Evolutionary conservation across 2,888 invertebrate species (phyloP).

Genomic region (Phaonia tiefii): DNA sequence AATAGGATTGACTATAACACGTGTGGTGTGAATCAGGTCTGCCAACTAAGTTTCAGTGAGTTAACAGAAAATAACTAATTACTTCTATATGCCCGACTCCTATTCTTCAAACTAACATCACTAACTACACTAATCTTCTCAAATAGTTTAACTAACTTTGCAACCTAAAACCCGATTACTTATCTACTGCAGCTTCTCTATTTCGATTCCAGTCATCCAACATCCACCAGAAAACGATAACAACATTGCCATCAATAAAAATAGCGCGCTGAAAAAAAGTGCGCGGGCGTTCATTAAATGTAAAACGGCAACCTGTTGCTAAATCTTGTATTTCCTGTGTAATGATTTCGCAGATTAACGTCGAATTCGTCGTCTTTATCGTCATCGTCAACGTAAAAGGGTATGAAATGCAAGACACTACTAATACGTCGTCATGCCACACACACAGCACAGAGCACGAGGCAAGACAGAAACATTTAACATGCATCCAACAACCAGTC

Average conservation of each 20-base stretch:
- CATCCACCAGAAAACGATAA: background rate
- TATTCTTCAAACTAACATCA: too few relatives aligned
- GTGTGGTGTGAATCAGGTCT: too few relatives aligned
- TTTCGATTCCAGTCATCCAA: background rate
- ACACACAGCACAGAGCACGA: background rate
- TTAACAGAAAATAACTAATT: too few relatives aligned
- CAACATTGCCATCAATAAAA: slow-evolving; percentile 54
- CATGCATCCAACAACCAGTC: slow-evolving; percentile 22
- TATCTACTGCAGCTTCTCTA: slow-evolving; percentile 12
- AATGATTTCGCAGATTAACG: slow-evolving; percentile 45
- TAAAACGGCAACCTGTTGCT: slow-evolving; percentile 65
- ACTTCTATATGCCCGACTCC: too few relatives aligned
- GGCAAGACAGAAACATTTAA: too few relatives aligned
- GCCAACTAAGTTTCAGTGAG: too few relatives aligned
- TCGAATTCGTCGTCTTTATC: too few relatives aligned
- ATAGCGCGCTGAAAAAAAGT: slow-evolving; percentile 16
- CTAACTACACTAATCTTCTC: background rate
- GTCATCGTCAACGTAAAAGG: too few relatives aligned
- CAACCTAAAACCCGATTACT: slow-evolving; percentile 52
- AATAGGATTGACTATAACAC: too few relatives aligned
- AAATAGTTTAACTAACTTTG: background rate
- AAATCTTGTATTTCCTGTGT: slow-evolving; percentile 64
- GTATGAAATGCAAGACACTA: slow-evolving; percentile 10
- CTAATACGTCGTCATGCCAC: background rate
- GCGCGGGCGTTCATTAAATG: slow-evolving; percentile 69